Evolutionary conservation across 2,113 vertebrate species (phyloP).

Genomic region (Hipposideros armiger): DNA sequence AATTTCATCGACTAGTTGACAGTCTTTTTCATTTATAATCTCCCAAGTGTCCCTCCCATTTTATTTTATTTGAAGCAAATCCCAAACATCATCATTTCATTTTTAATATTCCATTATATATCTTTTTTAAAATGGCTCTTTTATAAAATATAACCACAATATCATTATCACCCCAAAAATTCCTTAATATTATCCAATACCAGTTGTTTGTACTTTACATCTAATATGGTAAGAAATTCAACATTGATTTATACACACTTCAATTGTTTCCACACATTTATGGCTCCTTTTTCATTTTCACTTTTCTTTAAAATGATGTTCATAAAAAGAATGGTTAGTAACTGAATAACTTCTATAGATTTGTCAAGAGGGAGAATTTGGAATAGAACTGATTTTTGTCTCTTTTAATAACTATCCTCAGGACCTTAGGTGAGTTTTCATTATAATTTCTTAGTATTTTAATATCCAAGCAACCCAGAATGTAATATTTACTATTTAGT

Average conservation of each 20-base stretch:
- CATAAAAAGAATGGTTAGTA: constrained; percentile 43
- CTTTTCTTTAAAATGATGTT: constrained; percentile 53
- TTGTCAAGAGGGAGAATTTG: constrained; percentile 24
- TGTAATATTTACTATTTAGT: constrained; percentile 52
- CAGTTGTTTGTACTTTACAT: not conserved
- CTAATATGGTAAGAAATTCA: constrained; percentile 4
- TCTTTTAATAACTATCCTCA: not conserved
- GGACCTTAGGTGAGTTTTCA: not conserved
- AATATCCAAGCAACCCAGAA: constrained; percentile 5
- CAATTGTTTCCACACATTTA: constrained; percentile 19
- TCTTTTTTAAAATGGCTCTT: not conserved
- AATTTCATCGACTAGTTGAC: not conserved
- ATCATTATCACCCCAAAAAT: not conserved
- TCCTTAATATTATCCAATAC: constrained; percentile 2
- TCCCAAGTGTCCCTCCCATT: not conserved
- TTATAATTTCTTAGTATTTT: constrained; percentile 48
- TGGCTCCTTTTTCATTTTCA: constrained; percentile 19
- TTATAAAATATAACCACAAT: not conserved
- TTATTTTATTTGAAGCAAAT: constrained; percentile 47
- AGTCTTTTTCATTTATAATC: not conserved
- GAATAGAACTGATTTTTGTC: not conserved
- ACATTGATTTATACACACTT: constrained; percentile 25
- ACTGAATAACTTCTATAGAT: constrained; percentile 51
- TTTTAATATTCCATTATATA: not conserved
- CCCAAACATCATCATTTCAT: not conserved